These are phyloP conservation scores for Phortica variegata DNA, from an alignment of 1,140 invertebrate genomes.

Conservation along the genomic window DNA sequence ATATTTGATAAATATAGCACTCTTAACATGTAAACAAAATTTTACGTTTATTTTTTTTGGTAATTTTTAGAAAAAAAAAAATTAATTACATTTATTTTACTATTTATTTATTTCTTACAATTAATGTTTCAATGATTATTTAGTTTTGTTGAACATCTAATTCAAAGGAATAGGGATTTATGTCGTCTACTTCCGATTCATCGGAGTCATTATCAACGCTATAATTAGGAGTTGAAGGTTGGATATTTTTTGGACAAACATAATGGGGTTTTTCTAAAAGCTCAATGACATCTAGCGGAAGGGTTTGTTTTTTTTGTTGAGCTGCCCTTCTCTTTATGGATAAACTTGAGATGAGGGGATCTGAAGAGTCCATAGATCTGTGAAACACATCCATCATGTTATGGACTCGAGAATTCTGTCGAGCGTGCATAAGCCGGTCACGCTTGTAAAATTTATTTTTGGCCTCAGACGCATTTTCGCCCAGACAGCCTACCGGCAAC, in stretches of 20 bases:
- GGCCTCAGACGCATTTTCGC: constrained; percentile 4
- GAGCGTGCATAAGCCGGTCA: background rate
- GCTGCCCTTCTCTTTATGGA: constrained; percentile 1
- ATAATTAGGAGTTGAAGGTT: background rate
- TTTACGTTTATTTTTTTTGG: too few species aligned
- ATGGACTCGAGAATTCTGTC: constrained; percentile 1
- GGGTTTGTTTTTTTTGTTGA: background rate
- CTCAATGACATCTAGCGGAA: background rate
- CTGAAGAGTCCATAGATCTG: background rate
- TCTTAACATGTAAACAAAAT: too few species aligned
- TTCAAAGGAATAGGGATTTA: constrained; percentile 15
- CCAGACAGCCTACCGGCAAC: constrained; percentile 10
- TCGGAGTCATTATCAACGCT: constrained; percentile 3
- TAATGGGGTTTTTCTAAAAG: constrained; percentile 7
- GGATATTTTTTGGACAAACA: too few species aligned
- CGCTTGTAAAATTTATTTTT: background rate
- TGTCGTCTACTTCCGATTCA: constrained; percentile 10
- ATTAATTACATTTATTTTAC: too few species aligned
- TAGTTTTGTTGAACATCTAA: constrained; percentile 7
- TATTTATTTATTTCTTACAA: too few species aligned
- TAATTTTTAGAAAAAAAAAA: too few species aligned
- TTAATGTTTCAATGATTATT: background rate
- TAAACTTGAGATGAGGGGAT: constrained; percentile 7
- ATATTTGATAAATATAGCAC: too few species aligned
- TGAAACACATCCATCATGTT: too few species aligned